Evolutionary conservation across 2,797 vertebrate species (phyloP).

Genomic region (Delichon dasypus): DNA sequence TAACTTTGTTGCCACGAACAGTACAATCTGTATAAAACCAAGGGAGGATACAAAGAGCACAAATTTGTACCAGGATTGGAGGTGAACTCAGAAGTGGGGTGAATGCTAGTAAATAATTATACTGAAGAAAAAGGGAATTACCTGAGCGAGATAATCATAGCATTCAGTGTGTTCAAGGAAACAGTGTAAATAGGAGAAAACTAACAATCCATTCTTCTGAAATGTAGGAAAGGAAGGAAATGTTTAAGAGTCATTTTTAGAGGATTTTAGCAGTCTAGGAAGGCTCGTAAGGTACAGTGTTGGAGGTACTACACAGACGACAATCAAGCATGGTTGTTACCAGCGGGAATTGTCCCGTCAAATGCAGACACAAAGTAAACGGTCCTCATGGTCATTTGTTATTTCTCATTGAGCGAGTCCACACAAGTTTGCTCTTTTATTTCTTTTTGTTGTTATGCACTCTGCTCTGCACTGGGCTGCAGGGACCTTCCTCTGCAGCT

Average conservation of each 20-base stretch:
- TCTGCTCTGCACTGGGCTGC: neutral
- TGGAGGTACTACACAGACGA: neutral
- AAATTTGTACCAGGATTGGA: neutral
- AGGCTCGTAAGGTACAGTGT: neutral
- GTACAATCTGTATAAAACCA: neutral
- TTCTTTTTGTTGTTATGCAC: neutral
- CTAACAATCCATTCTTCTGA: neutral
- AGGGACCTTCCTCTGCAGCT: neutral
- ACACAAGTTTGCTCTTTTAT: neutral
- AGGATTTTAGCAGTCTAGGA: neutral
- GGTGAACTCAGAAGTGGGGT: neutral
- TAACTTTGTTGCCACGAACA: neutral
- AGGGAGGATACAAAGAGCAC: neutral
- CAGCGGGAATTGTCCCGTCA: neutral
- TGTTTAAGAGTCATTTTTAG: neutral
- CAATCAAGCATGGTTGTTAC: neutral
- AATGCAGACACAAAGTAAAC: neutral
- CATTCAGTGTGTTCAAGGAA: neutral
- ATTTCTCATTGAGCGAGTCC: neutral
- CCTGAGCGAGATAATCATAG: neutral
- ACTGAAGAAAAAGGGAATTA: neutral
- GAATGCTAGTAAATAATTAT: neutral
- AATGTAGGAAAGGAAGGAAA: neutral
- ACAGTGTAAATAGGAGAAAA: neutral
- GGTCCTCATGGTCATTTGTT: neutral